These are phyloP conservation scores for Brachyptera putata DNA, from an alignment of 2,888 invertebrate species.

Conservation along the genomic window DNA sequence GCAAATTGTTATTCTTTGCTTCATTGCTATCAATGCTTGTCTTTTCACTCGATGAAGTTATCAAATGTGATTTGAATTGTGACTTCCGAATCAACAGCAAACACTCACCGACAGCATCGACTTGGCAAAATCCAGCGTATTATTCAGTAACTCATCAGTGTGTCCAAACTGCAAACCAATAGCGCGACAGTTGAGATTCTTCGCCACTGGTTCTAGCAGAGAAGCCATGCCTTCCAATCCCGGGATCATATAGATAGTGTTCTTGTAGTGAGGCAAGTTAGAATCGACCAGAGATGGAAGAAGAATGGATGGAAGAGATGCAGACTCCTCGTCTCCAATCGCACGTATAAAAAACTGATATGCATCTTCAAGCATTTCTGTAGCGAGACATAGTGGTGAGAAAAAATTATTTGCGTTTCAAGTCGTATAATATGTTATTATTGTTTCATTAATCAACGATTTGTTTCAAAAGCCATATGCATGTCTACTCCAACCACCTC, in stretches of 20 bases:
- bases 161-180: neutral
- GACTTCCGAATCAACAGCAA: neutral
- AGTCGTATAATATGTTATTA: too few species aligned
- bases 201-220: neutral
- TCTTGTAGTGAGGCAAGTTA: neutral
- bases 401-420: too few species aligned
- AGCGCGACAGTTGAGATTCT: neutral
- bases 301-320: neutral
- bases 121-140: neutral
- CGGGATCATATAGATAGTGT: neutral
- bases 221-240: neutral
- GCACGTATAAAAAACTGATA: neutral
- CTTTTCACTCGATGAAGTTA: too few species aligned
- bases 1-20: too few species aligned
- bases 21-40: too few species aligned
- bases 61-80: too few species aligned
- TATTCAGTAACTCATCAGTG: neutral
- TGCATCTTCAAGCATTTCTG: too few species aligned
- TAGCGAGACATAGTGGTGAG: too few species aligned
- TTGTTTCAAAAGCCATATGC: too few species aligned
- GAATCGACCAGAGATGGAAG: conserved; percentile 7
- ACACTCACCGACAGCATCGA: neutral
- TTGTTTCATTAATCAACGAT: too few species aligned
- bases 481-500: too few species aligned
- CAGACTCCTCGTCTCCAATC: conserved; percentile 12